Percentiles rank a stretch among this genome's conserved stretches.
Evolutionary conservation across 1,140 invertebrate species (phyloP).

Genomic region (Drosophila azteca): DNA sequence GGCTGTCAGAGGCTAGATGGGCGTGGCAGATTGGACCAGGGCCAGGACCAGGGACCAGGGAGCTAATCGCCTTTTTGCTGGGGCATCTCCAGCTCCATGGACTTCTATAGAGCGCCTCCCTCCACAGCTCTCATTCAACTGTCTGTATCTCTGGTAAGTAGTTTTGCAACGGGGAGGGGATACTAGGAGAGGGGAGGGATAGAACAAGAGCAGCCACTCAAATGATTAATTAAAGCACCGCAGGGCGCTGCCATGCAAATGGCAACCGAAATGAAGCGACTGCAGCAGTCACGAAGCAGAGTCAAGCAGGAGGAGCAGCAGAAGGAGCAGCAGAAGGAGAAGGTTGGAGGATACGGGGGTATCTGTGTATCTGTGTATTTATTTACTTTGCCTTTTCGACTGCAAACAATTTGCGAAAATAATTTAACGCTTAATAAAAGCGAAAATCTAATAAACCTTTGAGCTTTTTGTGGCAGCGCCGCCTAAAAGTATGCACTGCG

Average conservation of each 20-base stretch:
- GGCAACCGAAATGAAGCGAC: slow-evolving; percentile 74
- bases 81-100: slow-evolving; percentile 10
- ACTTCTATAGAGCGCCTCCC: slow-evolving; percentile 6
- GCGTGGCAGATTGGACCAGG: slow-evolving; percentile 45
- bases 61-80: slow-evolving; percentile 72
- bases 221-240: slow-evolving; percentile 79
- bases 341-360: too few relatives aligned
- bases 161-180: slow-evolving; percentile 48
- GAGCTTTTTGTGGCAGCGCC: slow-evolving; percentile 68
- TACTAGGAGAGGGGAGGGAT: neutral
- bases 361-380: slow-evolving; percentile 53
- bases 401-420: slow-evolving; percentile 79
- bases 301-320: slow-evolving; percentile 2
- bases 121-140: slow-evolving; percentile 7
- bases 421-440: slow-evolving; percentile 82
- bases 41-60: neutral
- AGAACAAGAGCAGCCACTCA: slow-evolving; percentile 47
- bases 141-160: slow-evolving; percentile 56
- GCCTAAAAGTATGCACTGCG: slow-evolving; percentile 69
- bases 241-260: slow-evolving; percentile 72
- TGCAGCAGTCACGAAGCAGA: slow-evolving; percentile 30
- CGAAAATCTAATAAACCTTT: slow-evolving; percentile 81
- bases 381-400: slow-evolving; percentile 65
- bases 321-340: neutral
- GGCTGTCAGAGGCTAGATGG: slow-evolving; percentile 17